Evolutionary conservation across 2,113 vertebrate species (phyloP), one percentile per base, ranked within the genome.

Genomic region (Laterallus jamaicensis): DNA sequence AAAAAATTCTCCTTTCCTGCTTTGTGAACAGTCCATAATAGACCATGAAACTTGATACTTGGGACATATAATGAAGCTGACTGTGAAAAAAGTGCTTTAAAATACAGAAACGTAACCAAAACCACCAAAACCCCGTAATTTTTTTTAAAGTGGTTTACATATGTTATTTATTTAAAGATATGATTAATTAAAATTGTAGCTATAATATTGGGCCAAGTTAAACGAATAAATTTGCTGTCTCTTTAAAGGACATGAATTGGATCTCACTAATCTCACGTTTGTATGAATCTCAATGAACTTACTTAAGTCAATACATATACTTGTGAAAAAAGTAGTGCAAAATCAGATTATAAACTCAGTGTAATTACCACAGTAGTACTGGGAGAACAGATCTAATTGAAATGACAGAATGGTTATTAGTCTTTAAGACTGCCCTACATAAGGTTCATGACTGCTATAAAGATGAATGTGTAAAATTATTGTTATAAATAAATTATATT

Each of bases 401-500:
- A 94, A 42, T 81, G 35, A 92, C 64, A 67, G 80, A 86, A 75
- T 20, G 88, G 29, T 93, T 74, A 88, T 93, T 78, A 92, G 35
- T 90, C 82, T 94, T 96, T 83, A 32, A 93, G 63, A 59, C 35
- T 88, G 56, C 32, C 76, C 76, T 96, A 86, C 18, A 83, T 88
- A 70, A 88, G 94, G 52, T 95, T 94, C 79, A 54, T 42, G n/a
- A 88, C 64, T 92, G 15, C 22, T 82, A 28, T 52, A 74, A 80
- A 62, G 32, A 88, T 80, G 59, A 60, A 88, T 77, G 26, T 80
- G 19, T 42, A 75, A 81, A 90, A 75, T 96, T 73, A 88, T 63
- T 91, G 91, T 93, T 80, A 88, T 88, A 82, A 91, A 90, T 91
- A 95, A 90, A 70, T 94, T 28, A 89, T 44, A 28, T 71, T 66